A percentile compares a stretch with the other conserved stretches of the same genome.
Conservation (phyloP, 2,797 vertebrate species). For the Carcharodon carcharias region DNA sequence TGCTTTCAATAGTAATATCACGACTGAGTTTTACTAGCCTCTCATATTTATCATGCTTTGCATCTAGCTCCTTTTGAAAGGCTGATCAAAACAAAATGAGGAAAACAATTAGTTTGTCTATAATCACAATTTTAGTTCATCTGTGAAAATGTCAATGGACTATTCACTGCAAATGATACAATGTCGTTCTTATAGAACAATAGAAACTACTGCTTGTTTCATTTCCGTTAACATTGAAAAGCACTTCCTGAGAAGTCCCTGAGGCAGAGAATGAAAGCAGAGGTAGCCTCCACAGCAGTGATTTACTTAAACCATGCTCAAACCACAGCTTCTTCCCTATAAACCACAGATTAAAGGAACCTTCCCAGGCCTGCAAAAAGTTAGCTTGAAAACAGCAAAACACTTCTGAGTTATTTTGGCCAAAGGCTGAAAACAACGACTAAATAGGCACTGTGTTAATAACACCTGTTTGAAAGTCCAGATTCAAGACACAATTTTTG, state of each 20-base stretch:
- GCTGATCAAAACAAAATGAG: slow-evolving; percentile 52
- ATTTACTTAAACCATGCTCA: neutral
- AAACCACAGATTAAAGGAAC: neutral
- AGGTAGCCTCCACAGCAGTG: neutral
- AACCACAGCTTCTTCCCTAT: neutral
- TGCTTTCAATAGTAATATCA: slow-evolving; percentile 95
- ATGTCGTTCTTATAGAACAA: neutral
- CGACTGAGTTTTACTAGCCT: slow-evolving; percentile 90
- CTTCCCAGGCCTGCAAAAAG: neutral
- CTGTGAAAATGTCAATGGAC: neutral
- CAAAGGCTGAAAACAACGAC: neutral
- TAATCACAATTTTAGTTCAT: neutral
- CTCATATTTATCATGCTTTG: slow-evolving; percentile 87
- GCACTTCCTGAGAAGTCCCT: neutral
- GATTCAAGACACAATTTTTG: neutral
- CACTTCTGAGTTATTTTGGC: neutral
- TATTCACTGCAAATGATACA: neutral
- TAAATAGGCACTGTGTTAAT: neutral
- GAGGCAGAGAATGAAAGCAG: neutral
- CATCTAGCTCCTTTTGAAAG: slow-evolving; percentile 90
- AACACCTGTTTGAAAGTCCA: neutral
- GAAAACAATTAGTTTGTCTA: neutral
- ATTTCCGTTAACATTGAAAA: slow-evolving; percentile 25
- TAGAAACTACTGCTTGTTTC: slow-evolving; percentile 1
- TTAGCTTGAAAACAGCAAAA: neutral